phyloP scores from a whole-genome alignment of 2,888 invertebrate genomes.

The Lobophora halterata region DNA sequence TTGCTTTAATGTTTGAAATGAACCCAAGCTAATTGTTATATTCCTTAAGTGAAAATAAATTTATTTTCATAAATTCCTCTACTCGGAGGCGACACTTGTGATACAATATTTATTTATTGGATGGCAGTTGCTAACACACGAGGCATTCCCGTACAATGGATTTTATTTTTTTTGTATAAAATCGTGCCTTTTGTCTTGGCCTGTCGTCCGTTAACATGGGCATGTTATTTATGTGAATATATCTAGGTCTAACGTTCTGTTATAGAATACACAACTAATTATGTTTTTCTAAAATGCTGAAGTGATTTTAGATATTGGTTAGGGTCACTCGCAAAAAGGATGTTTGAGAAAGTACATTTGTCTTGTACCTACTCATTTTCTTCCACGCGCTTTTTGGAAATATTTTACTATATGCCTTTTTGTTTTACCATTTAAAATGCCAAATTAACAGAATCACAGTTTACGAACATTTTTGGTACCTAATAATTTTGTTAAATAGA shows the following conservation, averaged over 20 bases:
- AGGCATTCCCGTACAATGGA: conserved; percentile 75
- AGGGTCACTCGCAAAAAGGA: conserved; percentile 65
- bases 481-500: conserved; percentile 31
- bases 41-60: conserved; percentile 37
- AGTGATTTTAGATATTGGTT: conserved; percentile 64
- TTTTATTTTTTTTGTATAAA: conserved; percentile 80
- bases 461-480: conserved; percentile 10
- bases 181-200: conserved; percentile 79
- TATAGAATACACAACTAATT: conserved; percentile 64
- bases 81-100: conserved; percentile 60
- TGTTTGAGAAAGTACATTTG: conserved; percentile 38
- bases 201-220: conserved; percentile 75
- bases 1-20: conserved; percentile 31
- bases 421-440: conserved; percentile 13
- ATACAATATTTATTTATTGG: conserved; percentile 70
- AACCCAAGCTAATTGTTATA: conserved; percentile 36
- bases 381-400: conserved; percentile 33
- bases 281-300: conserved; percentile 70
- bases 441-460: conserved; percentile 14
- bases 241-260: conserved; percentile 60
- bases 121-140: conserved; percentile 78
- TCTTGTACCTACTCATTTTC: conserved; percentile 33
- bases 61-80: conserved; percentile 51
- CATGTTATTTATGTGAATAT: conserved; percentile 68
- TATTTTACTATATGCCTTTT: conserved; percentile 8